Evolutionary conservation across 2,888 invertebrate species (phyloP), one percentile per base, ranked within the genome.

Genomic region (Philopedon plagiatum): DNA sequence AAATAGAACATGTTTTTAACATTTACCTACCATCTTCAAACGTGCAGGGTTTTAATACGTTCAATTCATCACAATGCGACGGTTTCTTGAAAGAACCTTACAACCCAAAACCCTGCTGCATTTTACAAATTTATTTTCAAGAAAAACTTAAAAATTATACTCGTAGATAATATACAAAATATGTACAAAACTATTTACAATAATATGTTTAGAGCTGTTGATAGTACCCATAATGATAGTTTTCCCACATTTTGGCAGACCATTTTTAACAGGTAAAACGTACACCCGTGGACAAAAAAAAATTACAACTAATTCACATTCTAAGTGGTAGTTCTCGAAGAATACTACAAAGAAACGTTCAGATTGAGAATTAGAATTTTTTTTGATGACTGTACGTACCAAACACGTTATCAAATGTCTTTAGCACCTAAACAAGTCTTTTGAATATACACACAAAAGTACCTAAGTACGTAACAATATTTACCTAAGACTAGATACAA

Each of bases 351-450:
- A n/a, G n/a, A n/a, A n/a, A n/a, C n/a, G n/a, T n/a, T n/a, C n/a
- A n/a, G n/a, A n/a, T n/a, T n/a, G n/a, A n/a, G n/a, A n/a, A n/a
- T n/a, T n/a, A n/a, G n/a, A n/a, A n/a, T n/a, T 26, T 26, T 26
- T 26, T 7, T 5, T 5, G 7, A 26, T 26, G 7, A 26, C 3
- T 3, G 26, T 26, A 26, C 26, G 4, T 26, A 46, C 44, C 19
- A 46, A 21, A 46, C 7, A 9, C 26, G 29, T n/a, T 29, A 26
- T 3, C n/a, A 2, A 34, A 29, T 13, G 15, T 1, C 18, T 26
- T 18, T 57, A 34, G 57, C 57, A 57, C 57, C 34, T 57, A 57
- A 5, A 1, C 19, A 32, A 57, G 57, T 57, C 57, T 57, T 34
- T 56, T 51, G 7, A 44, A 19, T 19, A 46, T 46, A 46, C 44